Conservation (phyloP, 2,797 vertebrate genomes). For the Sebastes miniatus region DNA sequence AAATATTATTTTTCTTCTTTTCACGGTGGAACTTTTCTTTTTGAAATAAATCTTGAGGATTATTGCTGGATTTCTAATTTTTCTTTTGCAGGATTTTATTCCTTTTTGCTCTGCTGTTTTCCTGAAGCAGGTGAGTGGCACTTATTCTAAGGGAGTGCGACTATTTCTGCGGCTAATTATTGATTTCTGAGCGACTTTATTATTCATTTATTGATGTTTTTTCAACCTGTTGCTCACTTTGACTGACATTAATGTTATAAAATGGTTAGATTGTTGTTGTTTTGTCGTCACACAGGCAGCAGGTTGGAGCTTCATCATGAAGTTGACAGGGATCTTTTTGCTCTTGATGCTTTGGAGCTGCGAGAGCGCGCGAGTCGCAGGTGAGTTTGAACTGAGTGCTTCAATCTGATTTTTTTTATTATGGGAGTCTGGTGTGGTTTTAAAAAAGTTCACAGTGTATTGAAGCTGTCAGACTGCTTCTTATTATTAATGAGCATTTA, state of each 20-base stretch:
- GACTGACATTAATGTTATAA: neutral
- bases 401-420: neutral
- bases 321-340: constrained; percentile 82
- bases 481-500: too few species aligned
- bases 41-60: constrained; percentile 47
- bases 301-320: constrained; percentile 80
- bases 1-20: neutral
- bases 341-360: constrained; percentile 83
- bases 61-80: constrained; percentile 59
- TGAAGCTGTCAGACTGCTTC: too few species aligned
- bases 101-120: constrained; percentile 7
- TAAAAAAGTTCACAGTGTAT: too few species aligned
- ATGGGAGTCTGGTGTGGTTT: too few species aligned
- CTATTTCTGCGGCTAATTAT: neutral
- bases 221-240: constrained; percentile 16
- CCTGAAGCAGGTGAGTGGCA: constrained; percentile 68
- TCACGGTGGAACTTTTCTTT: constrained; percentile 36
- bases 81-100: constrained; percentile 49
- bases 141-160: neutral
- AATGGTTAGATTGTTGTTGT: neutral
- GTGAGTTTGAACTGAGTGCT: constrained; percentile 77
- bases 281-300: constrained; percentile 37
- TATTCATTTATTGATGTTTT: neutral
- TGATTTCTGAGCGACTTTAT: neutral
- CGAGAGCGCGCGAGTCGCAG: constrained; percentile 85